A percentile compares a stretch with the other conserved stretches of the same genome.
Evolutionary conservation across 1,140 invertebrate genomes (phyloP).

Genomic region (Steinernema khuongi): DNA sequence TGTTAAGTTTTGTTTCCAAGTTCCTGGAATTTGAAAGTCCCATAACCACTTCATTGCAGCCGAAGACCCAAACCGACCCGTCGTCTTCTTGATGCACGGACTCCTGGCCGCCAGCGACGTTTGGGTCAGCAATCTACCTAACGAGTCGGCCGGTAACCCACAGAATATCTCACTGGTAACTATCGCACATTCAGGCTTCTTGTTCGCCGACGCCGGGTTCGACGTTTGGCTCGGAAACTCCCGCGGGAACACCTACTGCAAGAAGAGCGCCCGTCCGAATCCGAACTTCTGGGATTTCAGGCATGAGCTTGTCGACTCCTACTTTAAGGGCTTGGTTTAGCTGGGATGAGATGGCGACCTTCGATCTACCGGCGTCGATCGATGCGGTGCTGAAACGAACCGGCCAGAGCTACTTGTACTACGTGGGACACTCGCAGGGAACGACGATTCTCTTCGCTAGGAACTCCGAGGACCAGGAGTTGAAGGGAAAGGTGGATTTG

Average conservation of each 20-base stretch:
- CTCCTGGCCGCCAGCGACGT: slow-evolving; percentile 71
- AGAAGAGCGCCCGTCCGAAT: slow-evolving; percentile 37
- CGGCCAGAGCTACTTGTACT: slow-evolving; percentile 50
- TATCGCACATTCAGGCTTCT: slow-evolving; percentile 68
- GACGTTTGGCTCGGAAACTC: slow-evolving; percentile 67
- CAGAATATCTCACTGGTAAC: too few species aligned
- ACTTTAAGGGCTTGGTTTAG: slow-evolving; percentile 58
- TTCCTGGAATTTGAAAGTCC: too few species aligned
- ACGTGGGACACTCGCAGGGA: slow-evolving; percentile 62
- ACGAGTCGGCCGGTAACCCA: slow-evolving; percentile 67
- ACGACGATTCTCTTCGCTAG: too few species aligned
- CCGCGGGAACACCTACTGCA: slow-evolving; percentile 64
- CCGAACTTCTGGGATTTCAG: slow-evolving; percentile 59
- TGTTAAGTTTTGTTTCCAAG: too few species aligned
- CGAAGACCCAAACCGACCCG: slow-evolving; percentile 21
- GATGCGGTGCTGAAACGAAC: slow-evolving; percentile 65
- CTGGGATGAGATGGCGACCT: slow-evolving; percentile 72
- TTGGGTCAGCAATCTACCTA: slow-evolving; percentile 68
- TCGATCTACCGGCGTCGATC: slow-evolving; percentile 69
- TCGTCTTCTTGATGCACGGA: slow-evolving; percentile 69
- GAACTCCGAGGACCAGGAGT: too few species aligned
- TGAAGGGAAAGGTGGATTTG: too few species aligned
- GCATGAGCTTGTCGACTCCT: slow-evolving; percentile 9
- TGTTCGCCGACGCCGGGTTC: slow-evolving; percentile 73
- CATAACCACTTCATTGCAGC: background rate